Percentiles rank a stretch among this genome's conserved stretches.
These are phyloP conservation scores for Abramis brama DNA, from an alignment of 2,113 vertebrate species.

Conservation along the genomic window DNA sequence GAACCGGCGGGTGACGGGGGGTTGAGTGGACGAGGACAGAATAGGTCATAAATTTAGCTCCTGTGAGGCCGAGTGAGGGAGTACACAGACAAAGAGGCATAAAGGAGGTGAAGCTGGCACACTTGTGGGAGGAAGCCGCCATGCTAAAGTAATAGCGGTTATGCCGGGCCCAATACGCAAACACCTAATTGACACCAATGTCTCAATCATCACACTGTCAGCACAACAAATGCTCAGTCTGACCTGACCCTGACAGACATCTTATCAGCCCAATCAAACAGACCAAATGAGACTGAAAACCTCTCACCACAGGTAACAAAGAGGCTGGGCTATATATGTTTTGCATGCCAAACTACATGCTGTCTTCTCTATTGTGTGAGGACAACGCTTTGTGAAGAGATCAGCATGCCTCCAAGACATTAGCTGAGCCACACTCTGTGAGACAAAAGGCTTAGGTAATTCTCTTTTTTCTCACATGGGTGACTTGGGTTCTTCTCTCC, in stretches of 20 bases:
- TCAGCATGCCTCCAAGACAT: constrained; percentile 62
- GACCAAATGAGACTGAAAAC: constrained; percentile 53
- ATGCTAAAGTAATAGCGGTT: constrained; percentile 44
- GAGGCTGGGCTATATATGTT: constrained; percentile 51
- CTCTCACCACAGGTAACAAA: constrained; percentile 59
- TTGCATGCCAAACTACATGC: constrained; percentile 61
- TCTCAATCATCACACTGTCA: constrained; percentile 69
- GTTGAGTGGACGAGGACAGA: constrained; percentile 42
- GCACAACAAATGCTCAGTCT: constrained; percentile 59
- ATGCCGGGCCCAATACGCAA: constrained; percentile 59
- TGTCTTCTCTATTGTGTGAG: constrained; percentile 54
- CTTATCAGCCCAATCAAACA: constrained; percentile 53
- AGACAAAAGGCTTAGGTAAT: constrained; percentile 67
- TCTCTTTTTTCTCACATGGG: constrained; percentile 57
- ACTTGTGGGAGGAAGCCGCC: constrained; percentile 49
- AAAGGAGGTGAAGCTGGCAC: constrained; percentile 45
- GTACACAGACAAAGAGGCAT: constrained; percentile 26
- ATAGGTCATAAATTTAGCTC: constrained; percentile 47
- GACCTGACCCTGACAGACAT: constrained; percentile 47
- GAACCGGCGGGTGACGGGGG: constrained; percentile 46
- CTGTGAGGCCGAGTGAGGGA: constrained; percentile 17
- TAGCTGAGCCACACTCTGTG: constrained; percentile 59
- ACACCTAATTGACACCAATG: constrained; percentile 65
- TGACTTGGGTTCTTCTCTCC: constrained; percentile 45
- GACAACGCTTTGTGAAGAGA: constrained; percentile 62